Evolutionary conservation across 2,888 invertebrate genomes (phyloP).

Genomic region (Bugula neritina): DNA sequence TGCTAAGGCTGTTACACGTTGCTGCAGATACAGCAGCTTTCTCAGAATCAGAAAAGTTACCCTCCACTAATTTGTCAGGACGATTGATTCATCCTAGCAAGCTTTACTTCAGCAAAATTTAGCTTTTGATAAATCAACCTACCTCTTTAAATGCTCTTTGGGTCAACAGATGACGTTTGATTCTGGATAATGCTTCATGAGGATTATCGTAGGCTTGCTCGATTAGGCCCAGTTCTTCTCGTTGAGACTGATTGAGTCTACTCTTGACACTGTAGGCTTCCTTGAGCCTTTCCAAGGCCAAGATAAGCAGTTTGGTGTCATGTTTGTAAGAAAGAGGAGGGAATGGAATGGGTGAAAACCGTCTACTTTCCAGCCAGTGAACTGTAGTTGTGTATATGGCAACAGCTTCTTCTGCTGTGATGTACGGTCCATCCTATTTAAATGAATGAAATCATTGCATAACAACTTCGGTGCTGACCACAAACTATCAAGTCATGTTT

Average conservation of each 20-base stretch:
- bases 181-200: constrained; percentile 95
- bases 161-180: constrained; percentile 96
- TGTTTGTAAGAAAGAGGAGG: constrained; percentile 99
- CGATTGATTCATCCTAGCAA: constrained; percentile 4
- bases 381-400: constrained; percentile 99
- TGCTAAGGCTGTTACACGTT: too few species aligned
- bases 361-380: constrained; percentile 95
- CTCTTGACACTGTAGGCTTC: constrained; percentile 94
- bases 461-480: too few species aligned
- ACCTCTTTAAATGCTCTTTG: constrained; percentile 98
- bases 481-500: too few species aligned
- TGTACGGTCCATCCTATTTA: constrained; percentile 86
- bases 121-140: constrained; percentile 30
- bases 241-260: constrained; percentile 92
- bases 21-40: too few species aligned
- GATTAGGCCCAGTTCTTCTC: constrained; percentile 95
- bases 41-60: constrained; percentile 24
- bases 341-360: constrained; percentile 98
- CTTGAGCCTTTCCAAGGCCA: constrained; percentile 90
- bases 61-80: neutral
- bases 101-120: neutral
- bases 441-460: too few species aligned
- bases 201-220: constrained; percentile 99
- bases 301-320: constrained; percentile 93
- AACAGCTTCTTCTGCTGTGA: constrained; percentile 98